A percentile compares a stretch with the other conserved stretches of the same genome.
Evolutionary conservation across 2,888 invertebrate species (phyloP).

Genomic region (Pilophorus perplexus): DNA sequence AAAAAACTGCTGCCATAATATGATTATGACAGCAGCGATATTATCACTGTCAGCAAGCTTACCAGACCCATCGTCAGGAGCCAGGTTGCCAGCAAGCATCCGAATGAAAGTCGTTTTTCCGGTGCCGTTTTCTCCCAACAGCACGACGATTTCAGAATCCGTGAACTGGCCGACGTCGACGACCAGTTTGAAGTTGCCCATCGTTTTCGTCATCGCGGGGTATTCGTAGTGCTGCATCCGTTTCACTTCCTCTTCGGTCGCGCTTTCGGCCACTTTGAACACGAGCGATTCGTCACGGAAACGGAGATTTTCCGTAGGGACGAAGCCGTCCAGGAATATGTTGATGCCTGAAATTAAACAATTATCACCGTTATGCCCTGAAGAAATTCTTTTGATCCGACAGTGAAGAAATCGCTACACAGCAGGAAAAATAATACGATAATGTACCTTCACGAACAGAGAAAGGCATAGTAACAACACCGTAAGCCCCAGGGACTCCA

Average conservation of each 20-base stretch:
- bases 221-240: slow-evolving; percentile 92
- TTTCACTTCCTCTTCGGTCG: slow-evolving; percentile 95
- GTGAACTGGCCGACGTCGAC: slow-evolving; percentile 93
- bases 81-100: slow-evolving; percentile 94
- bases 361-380: no score
- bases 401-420: no score
- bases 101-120: slow-evolving; percentile 99
- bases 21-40: no score
- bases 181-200: slow-evolving; percentile 73
- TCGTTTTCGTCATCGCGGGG: slow-evolving; percentile 84
- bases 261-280: slow-evolving; percentile 97
- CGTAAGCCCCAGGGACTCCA: slow-evolving; percentile 97
- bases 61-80: slow-evolving; percentile 79
- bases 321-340: slow-evolving; percentile 98
- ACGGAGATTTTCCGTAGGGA: slow-evolving; percentile 97
- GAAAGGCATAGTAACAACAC: slow-evolving; percentile 99
- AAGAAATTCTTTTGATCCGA: no score
- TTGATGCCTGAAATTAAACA: slow-evolving; percentile 71
- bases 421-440: no score
- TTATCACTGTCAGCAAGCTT: no score
- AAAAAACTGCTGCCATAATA: no score
- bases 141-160: slow-evolving; percentile 97
- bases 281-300: slow-evolving; percentile 95
- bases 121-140: slow-evolving; percentile 96
- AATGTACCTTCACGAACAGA: slow-evolving; percentile 91